phyloP scores from a whole-genome alignment of 2,888 invertebrate species.

The Drosophila affinis region DNA sequence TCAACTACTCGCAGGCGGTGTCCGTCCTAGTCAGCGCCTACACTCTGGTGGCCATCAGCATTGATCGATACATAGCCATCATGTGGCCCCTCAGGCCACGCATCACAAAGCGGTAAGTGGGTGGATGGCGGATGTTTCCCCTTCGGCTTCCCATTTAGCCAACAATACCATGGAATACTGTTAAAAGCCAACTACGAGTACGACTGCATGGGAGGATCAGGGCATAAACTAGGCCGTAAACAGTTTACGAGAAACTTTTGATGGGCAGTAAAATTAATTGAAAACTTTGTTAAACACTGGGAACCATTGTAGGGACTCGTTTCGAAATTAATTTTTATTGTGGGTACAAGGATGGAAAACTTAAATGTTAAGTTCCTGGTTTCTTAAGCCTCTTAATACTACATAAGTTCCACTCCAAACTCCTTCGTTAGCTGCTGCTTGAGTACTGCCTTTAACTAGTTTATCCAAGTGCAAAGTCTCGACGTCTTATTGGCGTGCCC shows the following conservation, averaged over 20 bases:
- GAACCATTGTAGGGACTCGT: background rate
- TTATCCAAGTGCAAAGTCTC: background rate
- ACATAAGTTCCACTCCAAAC: background rate
- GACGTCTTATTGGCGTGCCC: constrained; percentile 34
- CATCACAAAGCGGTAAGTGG: constrained; percentile 87
- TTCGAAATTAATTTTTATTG: background rate
- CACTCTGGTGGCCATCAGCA: constrained; percentile 94
- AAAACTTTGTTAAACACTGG: constrained; percentile 1
- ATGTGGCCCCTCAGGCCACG: constrained; percentile 94
- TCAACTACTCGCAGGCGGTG: constrained; percentile 92
- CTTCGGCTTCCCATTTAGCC: background rate
- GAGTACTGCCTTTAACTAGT: background rate
- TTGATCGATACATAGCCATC: constrained; percentile 95
- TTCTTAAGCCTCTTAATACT: too few species aligned
- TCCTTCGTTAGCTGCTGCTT: background rate
- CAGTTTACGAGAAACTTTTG: background rate
- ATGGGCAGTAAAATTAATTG: constrained; percentile 50
- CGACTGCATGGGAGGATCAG: background rate
- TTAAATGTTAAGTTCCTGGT: background rate
- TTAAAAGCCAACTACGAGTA: background rate
- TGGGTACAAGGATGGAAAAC: background rate
- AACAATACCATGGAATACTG: background rate
- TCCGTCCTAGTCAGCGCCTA: constrained; percentile 94
- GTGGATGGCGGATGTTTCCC: background rate
- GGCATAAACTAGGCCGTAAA: background rate